Conservation (phyloP, 2,888 invertebrate genomes). For the Minunthozetes semirufus region DNA sequence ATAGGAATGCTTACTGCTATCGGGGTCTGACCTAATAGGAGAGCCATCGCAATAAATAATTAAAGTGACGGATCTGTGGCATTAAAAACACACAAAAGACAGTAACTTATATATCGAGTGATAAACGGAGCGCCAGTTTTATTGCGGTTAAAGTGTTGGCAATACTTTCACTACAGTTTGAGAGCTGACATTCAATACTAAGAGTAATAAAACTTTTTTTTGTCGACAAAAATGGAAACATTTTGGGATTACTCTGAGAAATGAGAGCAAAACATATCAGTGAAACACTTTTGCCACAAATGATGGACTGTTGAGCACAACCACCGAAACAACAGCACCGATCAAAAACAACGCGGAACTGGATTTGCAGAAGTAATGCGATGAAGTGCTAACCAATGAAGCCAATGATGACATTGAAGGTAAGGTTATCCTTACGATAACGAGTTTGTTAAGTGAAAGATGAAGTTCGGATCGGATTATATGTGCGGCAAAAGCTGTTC, state of each 20-base stretch:
- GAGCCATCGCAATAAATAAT: neutral
- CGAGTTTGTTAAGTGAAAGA: too few relatives aligned
- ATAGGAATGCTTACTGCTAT: neutral
- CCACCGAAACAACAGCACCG: neutral
- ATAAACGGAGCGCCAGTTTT: neutral
- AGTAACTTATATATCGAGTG: neutral
- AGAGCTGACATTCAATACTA: neutral
- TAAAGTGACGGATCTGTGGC: neutral
- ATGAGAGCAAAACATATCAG: neutral
- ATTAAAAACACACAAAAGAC: neutral
- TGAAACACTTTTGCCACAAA: neutral
- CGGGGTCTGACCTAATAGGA: neutral
- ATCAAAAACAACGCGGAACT: neutral
- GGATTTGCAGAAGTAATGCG: neutral
- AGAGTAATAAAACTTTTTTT: neutral
- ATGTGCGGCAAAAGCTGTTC: neutral
- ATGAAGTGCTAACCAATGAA: neutral
- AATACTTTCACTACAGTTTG: neutral
- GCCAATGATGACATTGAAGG: neutral
- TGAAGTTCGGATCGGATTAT: neutral
- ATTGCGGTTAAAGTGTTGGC: neutral
- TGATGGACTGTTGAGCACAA: neutral
- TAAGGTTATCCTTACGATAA: too few relatives aligned
- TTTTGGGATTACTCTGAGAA: neutral
- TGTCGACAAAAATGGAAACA: neutral